A percentile compares a stretch with the other conserved stretches of the same genome.
Evolutionary conservation across 2,113 vertebrate species (phyloP).

Genomic region (Perca fluviatilis): DNA sequence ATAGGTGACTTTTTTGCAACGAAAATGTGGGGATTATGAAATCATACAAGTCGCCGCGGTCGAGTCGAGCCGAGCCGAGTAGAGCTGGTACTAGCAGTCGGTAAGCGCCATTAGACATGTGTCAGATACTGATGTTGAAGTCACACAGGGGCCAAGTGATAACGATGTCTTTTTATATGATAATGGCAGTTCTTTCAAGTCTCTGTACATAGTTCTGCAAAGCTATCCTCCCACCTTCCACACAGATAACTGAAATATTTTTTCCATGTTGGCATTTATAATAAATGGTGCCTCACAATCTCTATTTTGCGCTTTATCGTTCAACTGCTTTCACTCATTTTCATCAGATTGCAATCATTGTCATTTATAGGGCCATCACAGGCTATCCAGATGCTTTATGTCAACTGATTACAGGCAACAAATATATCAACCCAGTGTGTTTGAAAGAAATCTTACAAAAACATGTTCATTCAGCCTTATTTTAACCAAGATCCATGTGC

Average conservation of each 20-base stretch:
- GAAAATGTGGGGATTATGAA: too few relatives aligned
- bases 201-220: background rate
- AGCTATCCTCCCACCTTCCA: background rate
- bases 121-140: background rate
- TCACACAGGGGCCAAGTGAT: constrained; percentile 32
- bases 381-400: background rate
- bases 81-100: too few relatives aligned
- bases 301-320: background rate
- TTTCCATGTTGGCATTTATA: background rate
- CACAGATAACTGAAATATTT: background rate
- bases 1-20: too few relatives aligned
- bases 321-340: background rate
- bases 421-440: background rate
- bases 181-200: constrained; percentile 52
- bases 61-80: too few relatives aligned
- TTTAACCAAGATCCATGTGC: background rate
- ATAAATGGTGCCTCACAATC: background rate
- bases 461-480: background rate
- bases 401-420: background rate
- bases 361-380: background rate
- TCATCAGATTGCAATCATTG: background rate
- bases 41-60: too few relatives aligned
- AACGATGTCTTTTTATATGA: constrained; percentile 49
- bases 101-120: background rate
- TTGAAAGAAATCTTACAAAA: background rate